Percentiles rank a stretch among this genome's conserved stretches.
phyloP scores from a whole-genome alignment of 2,888 invertebrate genomes.

The Caenorhabditis sp. region DNA sequence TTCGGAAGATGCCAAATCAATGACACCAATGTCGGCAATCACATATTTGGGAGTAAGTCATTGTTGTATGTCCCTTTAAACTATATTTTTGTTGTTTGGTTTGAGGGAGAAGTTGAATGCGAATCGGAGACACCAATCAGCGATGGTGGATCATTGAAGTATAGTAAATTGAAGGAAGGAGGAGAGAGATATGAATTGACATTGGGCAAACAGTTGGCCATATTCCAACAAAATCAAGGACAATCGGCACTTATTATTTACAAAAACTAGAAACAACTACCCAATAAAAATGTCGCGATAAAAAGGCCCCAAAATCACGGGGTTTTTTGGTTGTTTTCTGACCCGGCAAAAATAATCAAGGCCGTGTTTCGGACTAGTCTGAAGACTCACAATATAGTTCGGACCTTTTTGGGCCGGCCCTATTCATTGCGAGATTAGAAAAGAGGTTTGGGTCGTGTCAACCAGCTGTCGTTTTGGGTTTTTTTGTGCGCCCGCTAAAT shows the following conservation, averaged over 20 bases:
- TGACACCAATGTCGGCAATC: neutral
- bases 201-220: constrained; percentile 3
- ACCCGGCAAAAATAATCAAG: no score
- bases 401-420: no score
- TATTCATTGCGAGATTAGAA: no score
- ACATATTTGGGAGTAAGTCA: neutral
- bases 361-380: no score
- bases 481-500: no score
- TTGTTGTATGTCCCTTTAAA: no score
- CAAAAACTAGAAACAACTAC: constrained; percentile 5
- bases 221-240: constrained; percentile 21
- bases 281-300: no score
- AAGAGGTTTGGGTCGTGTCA: no score
- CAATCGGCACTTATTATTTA: constrained; percentile 24
- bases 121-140: neutral
- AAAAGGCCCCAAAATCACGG: no score
- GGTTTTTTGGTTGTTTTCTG: no score
- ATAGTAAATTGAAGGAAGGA: neutral
- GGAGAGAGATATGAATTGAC: constrained; percentile 18
- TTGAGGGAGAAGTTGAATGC: neutral
- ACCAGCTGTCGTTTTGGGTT: no score
- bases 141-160: neutral
- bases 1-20: neutral
- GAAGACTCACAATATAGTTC: no score
- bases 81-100: neutral